Conservation (phyloP, 2,797 vertebrate species). For the Schizopygopsis pylzovi region DNA sequence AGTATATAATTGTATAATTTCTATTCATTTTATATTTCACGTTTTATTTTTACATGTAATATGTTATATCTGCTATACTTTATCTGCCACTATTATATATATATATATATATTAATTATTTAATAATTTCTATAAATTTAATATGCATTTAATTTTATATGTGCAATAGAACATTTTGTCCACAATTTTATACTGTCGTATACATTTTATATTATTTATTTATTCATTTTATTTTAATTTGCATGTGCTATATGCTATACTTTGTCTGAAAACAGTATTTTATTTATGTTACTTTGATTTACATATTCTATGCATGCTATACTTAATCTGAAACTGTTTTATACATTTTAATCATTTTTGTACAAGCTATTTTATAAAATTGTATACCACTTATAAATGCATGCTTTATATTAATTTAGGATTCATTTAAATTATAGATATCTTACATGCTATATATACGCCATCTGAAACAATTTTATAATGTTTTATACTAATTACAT, state of each 20-base stretch:
- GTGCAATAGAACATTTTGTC: no score
- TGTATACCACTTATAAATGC: no score
- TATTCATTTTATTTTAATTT: not conserved
- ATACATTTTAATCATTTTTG: not conserved
- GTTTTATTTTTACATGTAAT: no score
- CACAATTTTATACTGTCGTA: not conserved
- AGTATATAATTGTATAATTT: no score
- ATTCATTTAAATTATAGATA: not conserved
- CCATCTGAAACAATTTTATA: not conserved
- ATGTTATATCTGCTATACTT: no score
- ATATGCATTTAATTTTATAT: no score
- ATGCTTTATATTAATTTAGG: not conserved
- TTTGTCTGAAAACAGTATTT: not conserved
- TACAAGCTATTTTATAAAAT: not conserved
- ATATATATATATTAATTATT: no score
- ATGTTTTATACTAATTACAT: not conserved
- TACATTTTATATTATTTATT: not conserved
- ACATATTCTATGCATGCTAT: no score
- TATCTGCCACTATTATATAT: no score
- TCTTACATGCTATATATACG: not conserved
- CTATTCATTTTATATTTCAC: no score
- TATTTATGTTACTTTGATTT: not conserved
- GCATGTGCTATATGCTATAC: not conserved
- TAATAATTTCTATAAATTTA: no score
- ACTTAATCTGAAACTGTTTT: no score